Evolutionary conservation across 2,797 vertebrate species (phyloP).

Genomic region (Pseudopleuronectes americanus): DNA sequence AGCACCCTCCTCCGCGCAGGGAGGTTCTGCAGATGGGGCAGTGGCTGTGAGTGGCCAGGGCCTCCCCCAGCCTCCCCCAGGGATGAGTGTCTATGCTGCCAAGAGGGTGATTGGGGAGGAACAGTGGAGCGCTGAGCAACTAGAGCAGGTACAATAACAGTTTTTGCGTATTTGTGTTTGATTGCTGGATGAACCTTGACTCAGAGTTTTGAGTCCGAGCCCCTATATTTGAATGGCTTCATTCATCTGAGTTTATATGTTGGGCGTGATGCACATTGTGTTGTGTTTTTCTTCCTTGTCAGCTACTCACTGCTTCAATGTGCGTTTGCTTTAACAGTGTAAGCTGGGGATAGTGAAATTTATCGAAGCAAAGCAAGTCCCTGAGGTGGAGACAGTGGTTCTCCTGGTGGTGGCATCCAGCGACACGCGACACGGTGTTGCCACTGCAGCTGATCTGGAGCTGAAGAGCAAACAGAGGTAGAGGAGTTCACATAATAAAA

Average conservation of each 20-base stretch:
- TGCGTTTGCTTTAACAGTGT: constrained; percentile 82
- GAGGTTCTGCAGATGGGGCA: constrained; percentile 77
- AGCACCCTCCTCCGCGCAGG: constrained; percentile 87
- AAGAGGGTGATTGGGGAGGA: constrained; percentile 96
- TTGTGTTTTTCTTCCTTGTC: neutral
- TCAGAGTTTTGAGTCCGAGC: neutral
- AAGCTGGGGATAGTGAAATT: constrained; percentile 98
- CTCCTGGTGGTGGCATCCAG: constrained; percentile 97
- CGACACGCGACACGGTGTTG: constrained; percentile 95
- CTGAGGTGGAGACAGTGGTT: constrained; percentile 94
- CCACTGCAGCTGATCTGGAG: constrained; percentile 96
- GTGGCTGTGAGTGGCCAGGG: constrained; percentile 79
- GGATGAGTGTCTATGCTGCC: constrained; percentile 97
- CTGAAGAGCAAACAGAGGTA: constrained; percentile 98
- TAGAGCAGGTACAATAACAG: constrained; percentile 90
- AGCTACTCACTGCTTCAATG: neutral
- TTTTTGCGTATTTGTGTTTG: neutral
- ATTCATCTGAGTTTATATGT: neutral
- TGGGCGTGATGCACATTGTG: neutral
- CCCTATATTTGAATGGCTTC: neutral
- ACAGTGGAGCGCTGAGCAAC: constrained; percentile 95
- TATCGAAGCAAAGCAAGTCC: constrained; percentile 95
- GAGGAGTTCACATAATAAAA: neutral
- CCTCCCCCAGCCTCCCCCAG: constrained; percentile 95
- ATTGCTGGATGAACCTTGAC: neutral